These are phyloP conservation scores for Hirtodrosophila cameraria DNA, from an alignment of 2,888 invertebrate genomes.

Conservation along the genomic window DNA sequence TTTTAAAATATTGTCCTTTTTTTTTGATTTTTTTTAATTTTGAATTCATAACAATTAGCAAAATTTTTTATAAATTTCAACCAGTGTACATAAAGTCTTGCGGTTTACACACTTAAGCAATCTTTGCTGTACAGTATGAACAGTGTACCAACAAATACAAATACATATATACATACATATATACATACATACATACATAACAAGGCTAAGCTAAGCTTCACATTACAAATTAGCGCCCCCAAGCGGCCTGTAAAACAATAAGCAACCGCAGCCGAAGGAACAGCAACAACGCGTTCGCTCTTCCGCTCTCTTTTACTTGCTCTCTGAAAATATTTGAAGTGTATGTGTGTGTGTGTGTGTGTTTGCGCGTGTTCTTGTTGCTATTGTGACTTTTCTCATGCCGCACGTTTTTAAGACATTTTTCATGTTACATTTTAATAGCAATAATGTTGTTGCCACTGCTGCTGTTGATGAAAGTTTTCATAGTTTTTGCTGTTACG, in stretches of 20 bases:
- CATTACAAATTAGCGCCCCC: conserved; percentile 76
- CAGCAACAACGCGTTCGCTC: conserved; percentile 21
- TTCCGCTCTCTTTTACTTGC: conserved; percentile 7
- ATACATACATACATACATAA: too few species aligned
- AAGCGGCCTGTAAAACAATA: conserved; percentile 70
- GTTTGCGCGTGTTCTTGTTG: conserved; percentile 41
- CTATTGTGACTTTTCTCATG: conserved; percentile 55
- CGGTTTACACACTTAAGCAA: conserved; percentile 36
- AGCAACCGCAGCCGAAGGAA: conserved; percentile 43
- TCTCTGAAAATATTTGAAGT: conserved; percentile 20
- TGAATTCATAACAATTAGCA: too few species aligned
- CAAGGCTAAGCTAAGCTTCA: conserved; percentile 57
- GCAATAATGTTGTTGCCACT: conserved; percentile 33
- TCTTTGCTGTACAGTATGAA: conserved; percentile 49
- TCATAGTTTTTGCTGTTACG: conserved; percentile 21
- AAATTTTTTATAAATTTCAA: too few species aligned
- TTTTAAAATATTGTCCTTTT: too few species aligned
- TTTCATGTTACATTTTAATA: conserved; percentile 60
- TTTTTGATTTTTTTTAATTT: too few species aligned
- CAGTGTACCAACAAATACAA: too few species aligned
- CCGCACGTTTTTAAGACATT: conserved; percentile 61
- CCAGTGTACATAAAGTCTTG: conserved; percentile 11
- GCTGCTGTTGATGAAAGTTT: conserved; percentile 10
- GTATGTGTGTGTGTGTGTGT: conserved; percentile 7
- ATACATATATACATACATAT: too few species aligned